A percentile compares a stretch with the other conserved stretches of the same genome.
These are phyloP conservation scores for Drosophila parabipectinata DNA, from an alignment of 1,140 invertebrate species.

Conservation along the genomic window DNA sequence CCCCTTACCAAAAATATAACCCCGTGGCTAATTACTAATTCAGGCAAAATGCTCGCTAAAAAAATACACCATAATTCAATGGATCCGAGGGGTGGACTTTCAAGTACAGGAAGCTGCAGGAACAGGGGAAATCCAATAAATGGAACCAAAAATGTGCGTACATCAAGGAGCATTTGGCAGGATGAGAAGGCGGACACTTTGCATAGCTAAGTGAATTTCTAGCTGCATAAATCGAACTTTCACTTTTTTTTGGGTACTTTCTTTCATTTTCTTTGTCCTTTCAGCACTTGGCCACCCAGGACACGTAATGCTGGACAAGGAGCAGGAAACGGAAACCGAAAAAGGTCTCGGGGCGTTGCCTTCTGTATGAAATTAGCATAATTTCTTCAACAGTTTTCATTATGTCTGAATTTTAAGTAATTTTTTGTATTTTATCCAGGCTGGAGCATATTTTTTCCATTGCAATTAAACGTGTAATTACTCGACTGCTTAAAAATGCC, in stretches of 20 bases:
- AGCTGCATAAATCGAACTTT: slow-evolving; percentile 74
- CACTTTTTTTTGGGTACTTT: slow-evolving; percentile 31
- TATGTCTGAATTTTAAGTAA: slow-evolving; percentile 80
- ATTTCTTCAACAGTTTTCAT: slow-evolving; percentile 76
- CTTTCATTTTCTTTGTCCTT: not conserved
- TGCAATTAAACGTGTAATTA: slow-evolving; percentile 84
- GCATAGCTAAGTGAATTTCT: slow-evolving; percentile 72
- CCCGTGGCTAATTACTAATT: slow-evolving; percentile 71
- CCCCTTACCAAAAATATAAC: slow-evolving; percentile 5
- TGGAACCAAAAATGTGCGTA: slow-evolving; percentile 83
- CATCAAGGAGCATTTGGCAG: slow-evolving; percentile 54
- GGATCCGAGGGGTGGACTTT: slow-evolving; percentile 27
- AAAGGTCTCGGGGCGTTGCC: slow-evolving; percentile 37
- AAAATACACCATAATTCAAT: slow-evolving; percentile 54
- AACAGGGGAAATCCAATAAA: slow-evolving; percentile 78
- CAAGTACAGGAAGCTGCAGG: slow-evolving; percentile 57
- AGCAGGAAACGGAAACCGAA: slow-evolving; percentile 32
- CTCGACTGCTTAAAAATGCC: slow-evolving; percentile 71
- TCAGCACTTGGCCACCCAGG: slow-evolving; percentile 41
- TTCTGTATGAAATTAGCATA: slow-evolving; percentile 79
- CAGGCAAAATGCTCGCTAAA: slow-evolving; percentile 53
- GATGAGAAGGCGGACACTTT: slow-evolving; percentile 21
- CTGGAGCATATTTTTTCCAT: slow-evolving; percentile 59
- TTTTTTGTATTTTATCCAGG: slow-evolving; percentile 35
- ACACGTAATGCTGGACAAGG: slow-evolving; percentile 67